Evolutionary conservation across 23 tunicate species (phyloP), one percentile per base, ranked within the genome.

Genomic region (Clavelina lepadiformis): DNA sequence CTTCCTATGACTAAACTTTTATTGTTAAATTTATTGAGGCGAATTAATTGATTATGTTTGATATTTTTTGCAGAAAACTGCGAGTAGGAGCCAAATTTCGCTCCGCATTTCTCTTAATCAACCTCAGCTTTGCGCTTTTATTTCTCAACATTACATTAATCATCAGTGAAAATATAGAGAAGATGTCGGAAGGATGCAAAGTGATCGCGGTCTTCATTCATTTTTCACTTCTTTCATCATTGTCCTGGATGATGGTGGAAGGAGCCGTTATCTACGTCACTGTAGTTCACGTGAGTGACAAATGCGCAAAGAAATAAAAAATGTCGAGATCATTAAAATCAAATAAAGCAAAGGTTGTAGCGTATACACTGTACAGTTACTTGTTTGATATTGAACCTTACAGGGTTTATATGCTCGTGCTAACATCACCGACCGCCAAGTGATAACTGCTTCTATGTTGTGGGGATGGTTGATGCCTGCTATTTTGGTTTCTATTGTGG

Each of bases 171-270:
- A 56, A 66, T 13, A 20, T 66, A 5, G 33, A 24, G 7, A 20
- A 25, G 5, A 46, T 57, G 2, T 36, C 27, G 25, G 28, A 26
- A 1, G 53, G 73, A n/a, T 86, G 95, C 35, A 60, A 66, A 21
- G 78, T 64, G 46, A 69, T 77, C 15, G 69, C 95, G 7, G 78
- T 64, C 11, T 33, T 77, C 8, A 35, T 86, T 31, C 95, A 86
- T 71, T 86, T 77, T 33, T 56, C 51, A 27, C 38, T 77, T 32
- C 69, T 86, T 26, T 61, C 65, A 46, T 46, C 76, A 11, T 6
- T 86, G 35, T 66, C 66, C 35, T 86, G 95, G 95, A 86, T 78
- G 80, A 74, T 80, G 18, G 25, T 72, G 33, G 95, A 86, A 72
- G 95, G 85, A 3, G 44, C 78, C 30, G 78, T 77, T 50, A 65